Conservation (phyloP, 2,113 vertebrate species). For the Lethenteron camtschaticum region DNA sequence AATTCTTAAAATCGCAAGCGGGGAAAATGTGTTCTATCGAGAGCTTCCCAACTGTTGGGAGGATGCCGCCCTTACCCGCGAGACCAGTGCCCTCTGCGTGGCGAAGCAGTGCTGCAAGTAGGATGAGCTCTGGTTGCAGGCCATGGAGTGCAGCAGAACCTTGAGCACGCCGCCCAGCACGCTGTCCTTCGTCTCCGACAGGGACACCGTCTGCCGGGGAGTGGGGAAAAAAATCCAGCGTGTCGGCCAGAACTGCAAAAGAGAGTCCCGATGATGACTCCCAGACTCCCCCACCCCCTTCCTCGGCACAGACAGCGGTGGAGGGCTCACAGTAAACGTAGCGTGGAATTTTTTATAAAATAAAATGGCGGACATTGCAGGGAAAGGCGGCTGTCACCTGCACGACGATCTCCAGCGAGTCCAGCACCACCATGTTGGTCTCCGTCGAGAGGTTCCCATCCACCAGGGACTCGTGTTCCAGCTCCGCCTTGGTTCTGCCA, state of each 20-base stretch:
- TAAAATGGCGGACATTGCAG: no score
- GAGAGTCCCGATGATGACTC: conserved; percentile 6
- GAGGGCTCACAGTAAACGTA: not conserved
- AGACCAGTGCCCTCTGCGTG: conserved; percentile 57
- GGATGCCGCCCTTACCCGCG: conserved; percentile 29
- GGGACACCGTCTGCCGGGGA: conserved; percentile 39
- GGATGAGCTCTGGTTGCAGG: conserved; percentile 50
- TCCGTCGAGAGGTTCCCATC: conserved; percentile 66
- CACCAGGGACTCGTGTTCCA: conserved; percentile 58
- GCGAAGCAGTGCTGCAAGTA: conserved; percentile 71
- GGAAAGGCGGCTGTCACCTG: conserved; percentile 27
- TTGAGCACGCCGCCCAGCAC: conserved; percentile 44
- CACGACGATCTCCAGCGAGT: conserved; percentile 58
- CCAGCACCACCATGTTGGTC: conserved; percentile 47
- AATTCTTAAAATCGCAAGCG: no score
- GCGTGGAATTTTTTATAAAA: not conserved
- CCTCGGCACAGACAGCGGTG: not conserved
- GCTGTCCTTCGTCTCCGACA: conserved; percentile 58
- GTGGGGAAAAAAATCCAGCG: not conserved
- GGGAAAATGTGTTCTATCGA: no score
- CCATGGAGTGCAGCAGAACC: conserved; percentile 57
- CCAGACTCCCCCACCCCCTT: not conserved
- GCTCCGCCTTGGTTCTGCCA: conserved; percentile 44
- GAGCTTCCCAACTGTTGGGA: no score
- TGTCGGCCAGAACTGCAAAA: not conserved